Evolutionary conservation across 2,888 invertebrate species (phyloP), one percentile per base, ranked within the genome.

Genomic region (Therioaphis trifolii): DNA sequence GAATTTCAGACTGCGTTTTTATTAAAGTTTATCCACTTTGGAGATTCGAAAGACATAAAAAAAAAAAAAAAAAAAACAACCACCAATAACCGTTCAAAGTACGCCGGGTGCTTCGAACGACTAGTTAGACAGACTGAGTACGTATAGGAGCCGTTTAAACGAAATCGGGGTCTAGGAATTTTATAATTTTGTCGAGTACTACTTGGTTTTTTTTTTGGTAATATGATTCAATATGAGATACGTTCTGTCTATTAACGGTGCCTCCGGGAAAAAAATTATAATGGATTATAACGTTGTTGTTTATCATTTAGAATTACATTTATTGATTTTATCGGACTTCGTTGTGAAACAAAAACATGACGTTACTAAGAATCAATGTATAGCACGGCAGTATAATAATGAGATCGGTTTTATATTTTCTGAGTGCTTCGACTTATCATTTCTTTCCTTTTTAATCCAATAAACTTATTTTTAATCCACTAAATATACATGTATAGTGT

Each of bases 31-130:
- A 61, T 75, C 58, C 43, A 40, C 24, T 58, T 29, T 61, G 15
- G 21, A 61, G 14, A 46, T 76, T 63, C 46, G n/a, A 29, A 63
- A 29, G 0, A 63, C 18, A 24, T 46, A 49, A 52, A 18, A 52
- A 18, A 52, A 27, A 74, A 21, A 74, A 35, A 74, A 52, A 40
- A 55, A 71, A 49, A 21, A 40, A 52, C 52, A 35, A 43, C 43
- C 43, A 3, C 40, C 61, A 29, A 76, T 61, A 76, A 76, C 63
- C 14, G 46, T 63, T 76, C 3, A 35, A 49, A 66, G 27, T 27
- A 21, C 43, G 29, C 76, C 76, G 46, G 76, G 21, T 76, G 76
- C 29, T 46, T 49, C 29, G 29, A 76, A 76, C 46, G 46, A 76
- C 46, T 61, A n/a, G 12, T 46, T n/a, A n/a, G n/a, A n/a, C n/a